phyloP scores from a whole-genome alignment of 2,113 vertebrate species.

The Blennius ocellaris region DNA sequence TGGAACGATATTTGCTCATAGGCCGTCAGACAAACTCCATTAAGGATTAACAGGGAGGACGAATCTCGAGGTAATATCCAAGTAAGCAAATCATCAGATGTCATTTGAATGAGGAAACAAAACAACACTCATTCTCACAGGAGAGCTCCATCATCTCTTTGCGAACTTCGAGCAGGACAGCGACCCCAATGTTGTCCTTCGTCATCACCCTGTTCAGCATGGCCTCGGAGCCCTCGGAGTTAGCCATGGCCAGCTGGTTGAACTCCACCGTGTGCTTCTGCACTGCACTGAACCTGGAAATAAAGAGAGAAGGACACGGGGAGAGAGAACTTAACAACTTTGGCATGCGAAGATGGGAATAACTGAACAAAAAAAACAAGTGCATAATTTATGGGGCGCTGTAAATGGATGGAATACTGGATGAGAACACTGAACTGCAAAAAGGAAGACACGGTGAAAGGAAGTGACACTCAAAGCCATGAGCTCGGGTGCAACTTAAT shows the following conservation, averaged over 20 bases:
- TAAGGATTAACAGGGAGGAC: too few relatives aligned
- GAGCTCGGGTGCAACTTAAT: too few relatives aligned
- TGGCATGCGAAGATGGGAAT: neutral
- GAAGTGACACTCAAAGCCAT: too few relatives aligned
- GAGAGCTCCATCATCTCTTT: constrained; percentile 95
- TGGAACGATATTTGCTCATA: too few relatives aligned
- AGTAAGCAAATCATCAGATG: too few relatives aligned
- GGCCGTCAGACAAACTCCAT: too few relatives aligned
- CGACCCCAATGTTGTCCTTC: constrained; percentile 98
- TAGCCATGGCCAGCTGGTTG: constrained; percentile 98
- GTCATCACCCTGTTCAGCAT: constrained; percentile 99
- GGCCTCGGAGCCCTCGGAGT: constrained; percentile 97
- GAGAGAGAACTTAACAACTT: neutral
- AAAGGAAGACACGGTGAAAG: neutral
- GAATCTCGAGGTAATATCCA: too few relatives aligned
- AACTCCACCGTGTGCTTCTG: constrained; percentile 99
- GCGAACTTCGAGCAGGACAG: constrained; percentile 92
- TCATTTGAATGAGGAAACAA: neutral
- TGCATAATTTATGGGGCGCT: neutral
- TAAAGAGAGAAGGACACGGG: neutral
- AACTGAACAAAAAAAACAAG: neutral
- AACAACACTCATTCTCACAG: constrained; percentile 83
- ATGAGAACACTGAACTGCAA: neutral
- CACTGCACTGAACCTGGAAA: constrained; percentile 92
- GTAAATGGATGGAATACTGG: neutral